Conservation (phyloP, 2,888 invertebrate genomes). For the Bimastos eiseni region DNA sequence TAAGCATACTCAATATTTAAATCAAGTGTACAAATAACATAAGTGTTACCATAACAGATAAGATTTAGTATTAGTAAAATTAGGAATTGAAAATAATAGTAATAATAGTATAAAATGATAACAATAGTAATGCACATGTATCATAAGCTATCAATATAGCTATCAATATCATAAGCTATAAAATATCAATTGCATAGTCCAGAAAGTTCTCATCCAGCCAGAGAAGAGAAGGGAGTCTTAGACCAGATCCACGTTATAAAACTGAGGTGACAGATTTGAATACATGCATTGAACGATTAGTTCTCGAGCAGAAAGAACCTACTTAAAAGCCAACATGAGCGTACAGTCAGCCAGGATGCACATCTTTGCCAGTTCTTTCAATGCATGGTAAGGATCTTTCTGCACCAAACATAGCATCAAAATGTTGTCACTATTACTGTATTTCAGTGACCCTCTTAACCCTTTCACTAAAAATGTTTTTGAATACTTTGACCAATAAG, state of each 20-base stretch:
- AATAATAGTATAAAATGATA: no score
- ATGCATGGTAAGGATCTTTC: conserved; percentile 80
- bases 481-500: no score
- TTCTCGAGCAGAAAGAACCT: conserved; percentile 26
- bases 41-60: not conserved
- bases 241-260: not conserved
- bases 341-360: conserved; percentile 88
- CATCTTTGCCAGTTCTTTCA: conserved; percentile 88
- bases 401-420: conserved; percentile 40
- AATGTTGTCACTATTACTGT: not conserved
- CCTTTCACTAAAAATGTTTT: no score
- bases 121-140: no score
- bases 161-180: no score
- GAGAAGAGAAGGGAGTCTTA: not conserved
- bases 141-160: no score
- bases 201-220: not conserved
- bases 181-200: not conserved
- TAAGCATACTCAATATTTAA: not conserved
- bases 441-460: no score
- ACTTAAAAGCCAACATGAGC: conserved; percentile 85
- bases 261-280: not conserved
- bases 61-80: not conserved
- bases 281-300: not conserved
- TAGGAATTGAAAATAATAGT: not conserved
- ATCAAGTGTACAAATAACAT: not conserved